These are phyloP conservation scores for Alethe diademata DNA, from an alignment of 2,113 vertebrate species.

Conservation along the genomic window DNA sequence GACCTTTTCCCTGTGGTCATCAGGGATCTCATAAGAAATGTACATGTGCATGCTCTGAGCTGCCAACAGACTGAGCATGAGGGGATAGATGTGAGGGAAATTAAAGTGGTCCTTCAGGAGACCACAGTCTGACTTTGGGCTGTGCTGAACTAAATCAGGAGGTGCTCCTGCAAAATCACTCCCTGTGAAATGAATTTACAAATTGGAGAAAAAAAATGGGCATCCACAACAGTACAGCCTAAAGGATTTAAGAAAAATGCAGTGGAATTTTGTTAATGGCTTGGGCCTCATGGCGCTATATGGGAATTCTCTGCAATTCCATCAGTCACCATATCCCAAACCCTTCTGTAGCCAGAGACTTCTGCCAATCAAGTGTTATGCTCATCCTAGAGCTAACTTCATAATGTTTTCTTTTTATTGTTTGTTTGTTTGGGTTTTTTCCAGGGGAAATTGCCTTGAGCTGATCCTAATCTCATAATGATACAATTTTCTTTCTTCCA, in stretches of 20 bases:
- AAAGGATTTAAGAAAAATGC: not conserved
- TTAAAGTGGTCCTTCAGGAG: not conserved
- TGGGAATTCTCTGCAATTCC: not conserved
- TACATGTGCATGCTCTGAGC: slow-evolving; percentile 25
- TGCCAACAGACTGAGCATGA: not conserved
- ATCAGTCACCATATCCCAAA: not conserved
- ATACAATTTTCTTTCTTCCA: not conserved
- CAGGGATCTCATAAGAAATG: not conserved
- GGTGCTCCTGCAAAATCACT: not conserved
- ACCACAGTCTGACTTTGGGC: not conserved
- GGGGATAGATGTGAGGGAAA: not conserved
- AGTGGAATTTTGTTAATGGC: not conserved
- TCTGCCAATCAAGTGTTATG: not conserved
- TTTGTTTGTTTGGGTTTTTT: not conserved
- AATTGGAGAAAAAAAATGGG: not conserved
- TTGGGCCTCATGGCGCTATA: not conserved
- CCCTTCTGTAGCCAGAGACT: not conserved
- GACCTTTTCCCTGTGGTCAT: not conserved
- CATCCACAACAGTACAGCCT: not conserved
- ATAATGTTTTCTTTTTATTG: not conserved
- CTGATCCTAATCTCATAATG: not conserved
- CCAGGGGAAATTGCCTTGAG: not conserved
- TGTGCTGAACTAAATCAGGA: not conserved
- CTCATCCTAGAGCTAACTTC: not conserved
- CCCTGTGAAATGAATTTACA: not conserved